A percentile compares a stretch with the other conserved stretches of the same genome.
These are phyloP conservation scores for Cygnus buccinator DNA, from an alignment of 2,113 vertebrate genomes.

Conservation along the genomic window DNA sequence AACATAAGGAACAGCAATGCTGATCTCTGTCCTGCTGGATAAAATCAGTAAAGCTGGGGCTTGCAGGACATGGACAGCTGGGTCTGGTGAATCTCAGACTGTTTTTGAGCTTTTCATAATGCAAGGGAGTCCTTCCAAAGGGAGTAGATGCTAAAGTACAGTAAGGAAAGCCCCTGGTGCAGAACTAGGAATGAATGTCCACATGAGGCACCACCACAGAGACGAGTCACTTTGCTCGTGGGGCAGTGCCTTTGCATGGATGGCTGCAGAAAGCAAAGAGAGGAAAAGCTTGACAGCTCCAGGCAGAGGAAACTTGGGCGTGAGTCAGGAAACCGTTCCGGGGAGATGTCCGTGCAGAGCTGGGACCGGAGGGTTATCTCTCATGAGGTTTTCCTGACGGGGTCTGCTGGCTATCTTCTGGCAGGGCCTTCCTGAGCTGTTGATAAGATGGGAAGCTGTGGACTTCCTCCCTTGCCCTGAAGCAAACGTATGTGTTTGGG, in stretches of 20 bases:
- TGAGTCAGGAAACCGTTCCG: not conserved
- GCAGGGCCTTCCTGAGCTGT: slow-evolving; percentile 53
- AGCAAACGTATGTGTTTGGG: not conserved
- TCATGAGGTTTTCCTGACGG: slow-evolving; percentile 47
- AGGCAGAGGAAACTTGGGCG: not conserved
- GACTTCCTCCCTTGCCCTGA: slow-evolving; percentile 31
- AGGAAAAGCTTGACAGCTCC: not conserved
- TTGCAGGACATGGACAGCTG: not conserved
- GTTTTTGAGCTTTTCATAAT: not conserved
- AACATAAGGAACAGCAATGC: not conserved
- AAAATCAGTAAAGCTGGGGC: not conserved
- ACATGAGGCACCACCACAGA: not conserved
- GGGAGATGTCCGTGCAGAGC: not conserved
- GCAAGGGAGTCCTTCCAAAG: not conserved
- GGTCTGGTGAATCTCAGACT: not conserved
- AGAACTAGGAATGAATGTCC: not conserved
- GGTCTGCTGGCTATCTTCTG: not conserved
- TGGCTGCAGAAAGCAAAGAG: not conserved
- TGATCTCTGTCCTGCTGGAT: not conserved
- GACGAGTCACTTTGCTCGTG: not conserved
- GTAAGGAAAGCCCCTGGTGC: not conserved
- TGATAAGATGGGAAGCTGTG: slow-evolving; percentile 52
- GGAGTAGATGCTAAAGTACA: not conserved
- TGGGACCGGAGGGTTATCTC: slow-evolving; percentile 35
- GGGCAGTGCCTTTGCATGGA: not conserved